Conservation (phyloP, 2,888 invertebrate species). For the Machimus rusticus region DNA sequence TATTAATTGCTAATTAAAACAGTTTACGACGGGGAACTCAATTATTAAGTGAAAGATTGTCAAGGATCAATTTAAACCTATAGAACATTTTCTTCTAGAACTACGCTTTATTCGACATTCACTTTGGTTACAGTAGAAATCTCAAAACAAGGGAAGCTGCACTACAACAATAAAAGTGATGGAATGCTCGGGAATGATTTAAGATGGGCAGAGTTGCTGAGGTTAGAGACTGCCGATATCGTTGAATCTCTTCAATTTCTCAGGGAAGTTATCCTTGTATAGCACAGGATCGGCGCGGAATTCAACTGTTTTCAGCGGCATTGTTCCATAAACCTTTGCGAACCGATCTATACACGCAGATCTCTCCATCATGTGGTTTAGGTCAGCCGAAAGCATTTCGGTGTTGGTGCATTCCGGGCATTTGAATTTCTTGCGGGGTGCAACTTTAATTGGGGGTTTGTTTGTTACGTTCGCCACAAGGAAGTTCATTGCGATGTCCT, state of each 20-base stretch:
- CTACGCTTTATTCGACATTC: slow-evolving; percentile 19
- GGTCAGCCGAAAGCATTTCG: slow-evolving; percentile 92
- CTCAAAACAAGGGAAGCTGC: background rate
- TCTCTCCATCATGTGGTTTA: slow-evolving; percentile 90
- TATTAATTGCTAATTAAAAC: too few relatives aligned
- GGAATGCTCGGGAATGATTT: slow-evolving; percentile 21
- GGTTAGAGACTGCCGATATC: slow-evolving; percentile 84
- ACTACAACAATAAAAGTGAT: background rate
- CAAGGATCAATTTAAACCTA: too few relatives aligned
- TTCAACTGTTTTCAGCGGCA: slow-evolving; percentile 89
- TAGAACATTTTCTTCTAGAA: background rate
- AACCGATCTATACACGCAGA: slow-evolving; percentile 88
- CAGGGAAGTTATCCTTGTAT: slow-evolving; percentile 84
- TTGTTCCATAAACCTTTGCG: slow-evolving; percentile 80
- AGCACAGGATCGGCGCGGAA: slow-evolving; percentile 95
- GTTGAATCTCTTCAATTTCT: slow-evolving; percentile 86
- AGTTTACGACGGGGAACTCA: too few relatives aligned
- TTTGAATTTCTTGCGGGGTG: slow-evolving; percentile 95
- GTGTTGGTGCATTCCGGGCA: slow-evolving; percentile 94
- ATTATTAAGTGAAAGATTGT: too few relatives aligned
- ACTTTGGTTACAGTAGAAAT: slow-evolving; percentile 21
- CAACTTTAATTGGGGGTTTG: slow-evolving; percentile 93
- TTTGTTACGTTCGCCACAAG: slow-evolving; percentile 91
- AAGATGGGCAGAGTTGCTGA: background rate
- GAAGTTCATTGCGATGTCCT: slow-evolving; percentile 98